Percentiles rank a stretch among this genome's conserved stretches.
phyloP scores from a whole-genome alignment of 2,888 invertebrate genomes.

The Sepioteuthis lessoniana region DNA sequence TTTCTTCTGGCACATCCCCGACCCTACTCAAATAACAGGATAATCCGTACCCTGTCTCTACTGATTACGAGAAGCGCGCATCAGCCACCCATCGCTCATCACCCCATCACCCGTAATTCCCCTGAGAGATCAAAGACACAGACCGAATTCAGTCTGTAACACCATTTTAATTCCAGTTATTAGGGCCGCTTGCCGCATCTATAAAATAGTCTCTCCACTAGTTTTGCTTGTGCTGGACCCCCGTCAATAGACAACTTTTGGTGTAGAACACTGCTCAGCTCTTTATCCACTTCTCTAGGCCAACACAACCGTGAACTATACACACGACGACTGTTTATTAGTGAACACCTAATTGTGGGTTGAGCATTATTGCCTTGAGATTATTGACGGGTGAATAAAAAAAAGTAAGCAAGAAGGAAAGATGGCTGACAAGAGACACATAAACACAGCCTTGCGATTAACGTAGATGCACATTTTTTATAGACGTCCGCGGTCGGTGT shows the following conservation, averaged over 20 bases:
- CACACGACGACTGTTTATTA: background rate
- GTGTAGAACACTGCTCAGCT: background rate
- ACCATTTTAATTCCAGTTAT: background rate
- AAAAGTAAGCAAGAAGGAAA: background rate
- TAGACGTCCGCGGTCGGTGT: too few species aligned
- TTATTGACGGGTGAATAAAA: too few species aligned
- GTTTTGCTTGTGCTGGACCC: background rate
- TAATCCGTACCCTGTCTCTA: background rate
- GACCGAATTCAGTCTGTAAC: background rate
- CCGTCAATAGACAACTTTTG: background rate
- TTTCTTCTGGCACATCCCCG: too few species aligned
- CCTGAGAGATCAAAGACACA: background rate
- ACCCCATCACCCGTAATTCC: background rate
- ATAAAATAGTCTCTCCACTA: background rate
- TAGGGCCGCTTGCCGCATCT: background rate
- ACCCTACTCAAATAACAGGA: background rate
- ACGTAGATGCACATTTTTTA: too few species aligned
- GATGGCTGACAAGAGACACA: too few species aligned
- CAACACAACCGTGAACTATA: background rate
- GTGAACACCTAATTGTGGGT: background rate
- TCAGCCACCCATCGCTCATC: background rate
- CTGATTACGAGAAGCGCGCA: background rate
- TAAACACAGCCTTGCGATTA: too few species aligned
- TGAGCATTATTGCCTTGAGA: background rate
- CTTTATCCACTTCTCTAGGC: background rate